Base-by-base conservation (phyloP, 1,140 invertebrate species). In the Drosophila sturtevanti region DNA sequence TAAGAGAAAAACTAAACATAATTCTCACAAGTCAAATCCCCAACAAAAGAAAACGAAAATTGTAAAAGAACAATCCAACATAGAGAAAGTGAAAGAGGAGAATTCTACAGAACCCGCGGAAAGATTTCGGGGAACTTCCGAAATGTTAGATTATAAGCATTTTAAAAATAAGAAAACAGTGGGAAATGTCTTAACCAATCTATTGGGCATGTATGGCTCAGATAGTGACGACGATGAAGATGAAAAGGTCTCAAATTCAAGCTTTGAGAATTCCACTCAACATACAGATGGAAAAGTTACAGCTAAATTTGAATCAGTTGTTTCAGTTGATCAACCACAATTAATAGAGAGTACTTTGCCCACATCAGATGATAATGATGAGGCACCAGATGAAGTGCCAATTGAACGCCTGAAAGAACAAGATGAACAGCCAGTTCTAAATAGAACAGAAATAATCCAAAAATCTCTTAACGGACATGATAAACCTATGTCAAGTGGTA, bases 181-280 rank as follows among this genome's bases (percentile, higher is more conserved):
- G 1, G 34, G 59, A 22, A 21, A 90, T 64, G 81, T 68, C 0
- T 54, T 91, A 14, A 69, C 27, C 27, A 69, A 65, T 5, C 35
- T 91, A n/a, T 51, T 91, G 11, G 84, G 81, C 4, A 90, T 91
- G 72, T 91, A 91, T 63, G 90, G 86, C 5, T 77, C 90, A 3
- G 90, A 91, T 41, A 78, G 72, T 18, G 90, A 91, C 1, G 68
- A 76, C 12, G 80, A 74, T 14, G 65, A 68, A 7, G 35, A 38
- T 11, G 18, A 63, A 31, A 31, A 31, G 6, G 27, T 31, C 6
- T 31, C 27, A 6, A 6, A 31, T 31, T 6, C 27, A 31, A 6
- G 27, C 27, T 31, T 6, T 4, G 7, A 6, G 27, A 4, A 24
- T 24, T 1, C 1, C 21, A 38, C n/a, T 3, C n/a, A 4, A 14